Evolutionary conservation across 2,113 vertebrate genomes (phyloP).

Genomic region (Dolichallabes microphthalmus): DNA sequence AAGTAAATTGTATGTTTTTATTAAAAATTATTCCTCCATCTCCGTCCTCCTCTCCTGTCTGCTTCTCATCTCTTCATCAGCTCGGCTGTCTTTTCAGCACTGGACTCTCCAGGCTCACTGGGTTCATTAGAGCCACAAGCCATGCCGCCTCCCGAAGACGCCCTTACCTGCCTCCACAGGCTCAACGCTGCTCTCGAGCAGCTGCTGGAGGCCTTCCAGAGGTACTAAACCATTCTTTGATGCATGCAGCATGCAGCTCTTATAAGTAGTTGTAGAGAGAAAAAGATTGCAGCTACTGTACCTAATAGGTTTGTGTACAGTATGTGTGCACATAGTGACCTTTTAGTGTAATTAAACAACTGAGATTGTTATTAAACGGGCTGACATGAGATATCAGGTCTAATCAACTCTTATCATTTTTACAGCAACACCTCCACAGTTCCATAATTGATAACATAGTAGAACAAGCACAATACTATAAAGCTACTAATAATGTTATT

Average conservation of each 20-base stretch:
- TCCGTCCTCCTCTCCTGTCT: conserved; percentile 2
- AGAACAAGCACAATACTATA: background rate
- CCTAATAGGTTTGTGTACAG: background rate
- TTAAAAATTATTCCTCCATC: background rate
- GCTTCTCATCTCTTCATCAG: conserved; percentile 55
- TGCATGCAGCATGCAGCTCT: background rate
- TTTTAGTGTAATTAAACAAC: background rate
- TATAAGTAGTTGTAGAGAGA: background rate
- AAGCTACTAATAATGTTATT: background rate
- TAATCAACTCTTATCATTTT: background rate
- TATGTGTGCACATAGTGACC: background rate
- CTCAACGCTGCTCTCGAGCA: conserved; percentile 78
- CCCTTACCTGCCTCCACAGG: conserved; percentile 78
- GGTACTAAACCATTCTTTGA: conserved; percentile 65
- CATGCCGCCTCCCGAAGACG: conserved; percentile 75
- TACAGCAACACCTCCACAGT: too few relatives aligned
- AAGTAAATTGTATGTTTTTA: background rate
- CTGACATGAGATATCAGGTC: background rate
- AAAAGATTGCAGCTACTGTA: background rate
- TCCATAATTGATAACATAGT: too few relatives aligned
- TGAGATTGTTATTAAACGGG: background rate
- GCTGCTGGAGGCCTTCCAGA: conserved; percentile 80
- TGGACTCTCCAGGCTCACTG: conserved; percentile 61
- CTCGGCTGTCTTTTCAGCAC: conserved; percentile 67
- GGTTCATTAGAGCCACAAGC: conserved; percentile 57